Evolutionary conservation across 2,113 vertebrate genomes (phyloP), one percentile per base, ranked within the genome.

Genomic region (Hippoglossus stenolepis): DNA sequence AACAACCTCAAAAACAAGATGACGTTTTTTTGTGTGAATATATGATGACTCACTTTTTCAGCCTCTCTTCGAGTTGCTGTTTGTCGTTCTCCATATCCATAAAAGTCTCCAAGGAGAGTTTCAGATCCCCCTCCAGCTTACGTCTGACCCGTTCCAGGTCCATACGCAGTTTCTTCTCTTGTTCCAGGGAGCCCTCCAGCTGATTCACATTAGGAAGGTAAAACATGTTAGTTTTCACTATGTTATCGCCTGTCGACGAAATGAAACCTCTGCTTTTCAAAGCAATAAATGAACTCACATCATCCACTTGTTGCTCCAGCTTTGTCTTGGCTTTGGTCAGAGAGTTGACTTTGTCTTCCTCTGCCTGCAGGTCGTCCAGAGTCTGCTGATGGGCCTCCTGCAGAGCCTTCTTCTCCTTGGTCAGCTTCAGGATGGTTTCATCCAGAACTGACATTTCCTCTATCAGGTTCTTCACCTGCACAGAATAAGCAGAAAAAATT

Each of bases 261-360:
- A 23, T 58, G 0, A 26, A 54, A 47, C 21, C n/a, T 0, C 1
- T 43, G 23, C 7, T 56, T 53, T 43, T 21, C 11, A 6, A 64
- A 17, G 2, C 0, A 0, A 59, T 15, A 53, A 8, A 35, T 43
- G 60, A 59, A 83, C 97, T 96, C 89, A 98, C 97, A 65, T 98
- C 97, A 80, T 98, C 97, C 57, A 97, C 95, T 94, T 98, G 97
- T 88, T 98, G 97, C 90, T 98, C 97, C 89, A 98, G 91, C 79
- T 97, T 97, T 81, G 93, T 92, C 86, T 97, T 98, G 84, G 96
- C 95, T 85, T 98, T 98, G 82, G 94, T 96, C 87, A 98, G 91
- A 0, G 93, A 91, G 70, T 96, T 97, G 93, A 97, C 96, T 49
- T 97, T 97, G 91, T 98, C 97, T 61, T 98, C 96, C 83, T 98